These are phyloP conservation scores for Rhabdomys dilectus DNA, from an alignment of 2,113 vertebrate genomes.

Conservation along the genomic window DNA sequence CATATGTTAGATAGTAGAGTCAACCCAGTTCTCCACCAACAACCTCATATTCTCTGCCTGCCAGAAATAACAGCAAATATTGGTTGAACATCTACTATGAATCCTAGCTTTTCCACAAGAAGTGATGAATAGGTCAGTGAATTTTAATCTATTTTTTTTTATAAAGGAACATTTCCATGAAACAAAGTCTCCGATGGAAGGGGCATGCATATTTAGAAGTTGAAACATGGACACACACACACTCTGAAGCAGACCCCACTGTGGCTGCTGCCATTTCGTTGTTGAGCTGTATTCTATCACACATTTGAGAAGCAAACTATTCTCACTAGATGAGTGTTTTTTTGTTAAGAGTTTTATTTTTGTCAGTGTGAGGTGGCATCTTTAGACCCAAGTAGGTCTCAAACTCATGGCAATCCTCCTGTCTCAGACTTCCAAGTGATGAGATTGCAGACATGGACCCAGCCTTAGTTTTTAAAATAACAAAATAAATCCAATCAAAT, in stretches of 20 bases:
- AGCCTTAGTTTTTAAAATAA: not conserved
- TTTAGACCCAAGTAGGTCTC: not conserved
- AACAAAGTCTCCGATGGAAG: not conserved
- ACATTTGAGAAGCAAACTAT: not conserved
- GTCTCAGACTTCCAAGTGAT: not conserved
- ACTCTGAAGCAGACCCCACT: not conserved
- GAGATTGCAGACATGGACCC: not conserved
- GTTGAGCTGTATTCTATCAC: not conserved
- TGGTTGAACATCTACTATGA: not conserved
- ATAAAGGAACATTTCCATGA: not conserved
- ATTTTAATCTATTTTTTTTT: constrained; percentile 9
- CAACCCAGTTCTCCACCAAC: not conserved
- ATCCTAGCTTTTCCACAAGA: not conserved
- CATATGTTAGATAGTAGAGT: not conserved
- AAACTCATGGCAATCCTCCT: not conserved
- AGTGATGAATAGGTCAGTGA: not conserved
- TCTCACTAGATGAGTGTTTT: not conserved
- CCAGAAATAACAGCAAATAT: not conserved
- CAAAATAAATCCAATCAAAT: not conserved
- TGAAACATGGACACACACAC: not conserved
- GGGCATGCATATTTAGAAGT: not conserved
- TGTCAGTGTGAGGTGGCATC: not conserved
- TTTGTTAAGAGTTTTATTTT: not conserved
- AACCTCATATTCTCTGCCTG: not conserved
- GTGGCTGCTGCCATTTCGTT: not conserved